Evolutionary conservation across 1,140 invertebrate species (phyloP).

Genomic region (Pseudomyrmex concolor): DNA sequence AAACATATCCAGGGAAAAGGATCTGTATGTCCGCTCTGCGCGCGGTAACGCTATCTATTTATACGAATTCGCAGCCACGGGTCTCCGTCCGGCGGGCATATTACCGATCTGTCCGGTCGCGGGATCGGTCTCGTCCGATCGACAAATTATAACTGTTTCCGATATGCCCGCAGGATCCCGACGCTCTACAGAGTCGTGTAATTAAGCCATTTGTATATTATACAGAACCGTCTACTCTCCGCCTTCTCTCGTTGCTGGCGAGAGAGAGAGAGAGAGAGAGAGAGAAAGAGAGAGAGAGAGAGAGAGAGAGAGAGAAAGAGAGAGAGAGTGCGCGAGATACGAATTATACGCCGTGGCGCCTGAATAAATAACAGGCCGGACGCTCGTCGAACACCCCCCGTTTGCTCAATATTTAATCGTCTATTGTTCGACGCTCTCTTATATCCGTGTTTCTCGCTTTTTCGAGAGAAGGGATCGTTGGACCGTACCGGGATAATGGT

Average conservation of each 20-base stretch:
- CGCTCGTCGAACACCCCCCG: constrained; percentile 50
- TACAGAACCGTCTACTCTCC: constrained; percentile 29
- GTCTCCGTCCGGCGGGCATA: neutral
- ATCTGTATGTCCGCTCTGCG: neutral
- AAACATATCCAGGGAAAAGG: constrained; percentile 31
- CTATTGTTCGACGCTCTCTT: constrained; percentile 45
- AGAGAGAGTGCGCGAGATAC: constrained; percentile 15
- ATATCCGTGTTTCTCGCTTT: constrained; percentile 34
- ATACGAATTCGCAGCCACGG: constrained; percentile 46
- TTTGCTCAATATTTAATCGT: constrained; percentile 62
- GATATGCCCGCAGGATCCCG: constrained; percentile 67
- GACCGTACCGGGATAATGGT: constrained; percentile 54
- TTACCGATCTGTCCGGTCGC: constrained; percentile 25
- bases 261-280: too few species aligned
- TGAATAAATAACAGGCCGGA: constrained; percentile 57
- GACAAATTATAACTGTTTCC: constrained; percentile 76
- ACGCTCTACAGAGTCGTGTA: constrained; percentile 69
- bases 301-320: too few species aligned
- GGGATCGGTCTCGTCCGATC: constrained; percentile 57
- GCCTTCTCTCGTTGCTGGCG: neutral
- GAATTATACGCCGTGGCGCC: constrained; percentile 57
- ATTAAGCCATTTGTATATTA: constrained; percentile 82
- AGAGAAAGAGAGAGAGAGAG: too few species aligned
- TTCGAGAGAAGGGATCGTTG: constrained; percentile 27
- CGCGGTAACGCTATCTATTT: constrained; percentile 40